Evolutionary conservation across 2,888 invertebrate genomes (phyloP), one percentile per base, ranked within the genome.

Genomic region (Theretra japonica): DNA sequence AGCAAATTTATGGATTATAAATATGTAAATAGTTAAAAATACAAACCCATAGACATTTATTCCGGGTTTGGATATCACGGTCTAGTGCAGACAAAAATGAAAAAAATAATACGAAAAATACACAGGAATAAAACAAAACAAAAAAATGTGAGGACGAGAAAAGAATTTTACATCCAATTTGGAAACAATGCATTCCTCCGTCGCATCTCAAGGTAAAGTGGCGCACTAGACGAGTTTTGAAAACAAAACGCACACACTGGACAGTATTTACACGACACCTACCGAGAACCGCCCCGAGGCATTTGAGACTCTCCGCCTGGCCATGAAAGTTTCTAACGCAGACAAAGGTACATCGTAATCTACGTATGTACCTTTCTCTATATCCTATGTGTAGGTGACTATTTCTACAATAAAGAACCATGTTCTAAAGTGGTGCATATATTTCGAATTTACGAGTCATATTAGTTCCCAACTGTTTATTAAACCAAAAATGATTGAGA

Each of bases 191-290:
- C 5, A 19, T 50, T 50, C 2, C 17, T 0, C 0, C 1, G 53
- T 53, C 19, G n/a, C n/a, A 53, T 53, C n/a, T 53, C n/a, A 53
- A 53, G 19, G 53, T n/a, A n/a, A n/a, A n/a, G n/a, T 53, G n/a
- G 53, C 53, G n/a, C 7, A 53, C 53, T n/a, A n/a, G 53, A 53
- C 19, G 50, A 53, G n/a, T 53, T 53, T n/a, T 7, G 53, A 53
- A 53, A 17, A 53, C 53, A 53, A n/a, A 53, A 53, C n/a, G 41
- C 41, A 11, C 15, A 19, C 50, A n/a, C 53, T 17, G 53, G 53
- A 53, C 53, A n/a, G 53, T 53, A n/a, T 53, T 53, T 53, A 53
- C 53, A 53, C 53, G n/a, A 41, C 41, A 41, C 41, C 41, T 41
- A 15, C 41, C 41, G 41, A 41, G 41, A n/a, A 53, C 53, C 53